phyloP scores from a whole-genome alignment of 2,797 vertebrate species.

The Menidia menidia region DNA sequence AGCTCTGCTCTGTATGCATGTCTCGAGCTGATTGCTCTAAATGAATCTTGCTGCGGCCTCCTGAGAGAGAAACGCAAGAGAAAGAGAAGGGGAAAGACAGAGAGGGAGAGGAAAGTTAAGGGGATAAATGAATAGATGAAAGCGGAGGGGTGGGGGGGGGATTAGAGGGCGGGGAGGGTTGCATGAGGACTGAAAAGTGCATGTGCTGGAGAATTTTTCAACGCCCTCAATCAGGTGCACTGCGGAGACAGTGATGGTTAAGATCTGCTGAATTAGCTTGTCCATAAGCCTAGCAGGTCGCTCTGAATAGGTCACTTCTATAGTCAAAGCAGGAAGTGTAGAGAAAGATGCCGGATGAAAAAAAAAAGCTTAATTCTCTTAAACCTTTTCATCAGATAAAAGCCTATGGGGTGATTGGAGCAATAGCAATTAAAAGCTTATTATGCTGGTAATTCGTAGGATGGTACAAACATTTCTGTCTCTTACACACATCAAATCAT shows the following conservation, averaged over 20 bases:
- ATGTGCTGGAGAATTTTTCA: conserved; percentile 62
- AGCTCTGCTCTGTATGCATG: conserved; percentile 77
- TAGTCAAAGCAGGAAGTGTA: conserved; percentile 51
- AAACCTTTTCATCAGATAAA: conserved; percentile 66
- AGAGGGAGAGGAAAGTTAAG: conserved; percentile 47
- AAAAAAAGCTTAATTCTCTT: conserved; percentile 34
- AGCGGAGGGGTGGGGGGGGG: conserved; percentile 62
- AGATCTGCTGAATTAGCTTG: conserved; percentile 83
- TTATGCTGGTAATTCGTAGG: conserved; percentile 46
- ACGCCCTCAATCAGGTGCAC: conserved; percentile 74
- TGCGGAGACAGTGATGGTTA: conserved; percentile 74
- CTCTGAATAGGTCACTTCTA: conserved; percentile 67
- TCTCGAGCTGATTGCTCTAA: conserved; percentile 77
- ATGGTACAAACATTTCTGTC: conserved; percentile 43
- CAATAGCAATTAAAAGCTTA: conserved; percentile 57
- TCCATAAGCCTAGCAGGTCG: conserved; percentile 69
- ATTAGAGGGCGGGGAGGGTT: conserved; percentile 65
- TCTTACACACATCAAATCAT: conserved; percentile 35
- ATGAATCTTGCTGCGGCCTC: conserved; percentile 72
- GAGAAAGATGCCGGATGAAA: conserved; percentile 34
- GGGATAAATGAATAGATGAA: conserved; percentile 69
- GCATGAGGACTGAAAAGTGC: conserved; percentile 76
- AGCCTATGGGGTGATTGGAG: conserved; percentile 48
- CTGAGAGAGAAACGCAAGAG: conserved; percentile 43
- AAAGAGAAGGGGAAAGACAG: conserved; percentile 19